Evolutionary conservation across 2,797 vertebrate species (phyloP).

Genomic region (Aselliscus stoliczkanus): DNA sequence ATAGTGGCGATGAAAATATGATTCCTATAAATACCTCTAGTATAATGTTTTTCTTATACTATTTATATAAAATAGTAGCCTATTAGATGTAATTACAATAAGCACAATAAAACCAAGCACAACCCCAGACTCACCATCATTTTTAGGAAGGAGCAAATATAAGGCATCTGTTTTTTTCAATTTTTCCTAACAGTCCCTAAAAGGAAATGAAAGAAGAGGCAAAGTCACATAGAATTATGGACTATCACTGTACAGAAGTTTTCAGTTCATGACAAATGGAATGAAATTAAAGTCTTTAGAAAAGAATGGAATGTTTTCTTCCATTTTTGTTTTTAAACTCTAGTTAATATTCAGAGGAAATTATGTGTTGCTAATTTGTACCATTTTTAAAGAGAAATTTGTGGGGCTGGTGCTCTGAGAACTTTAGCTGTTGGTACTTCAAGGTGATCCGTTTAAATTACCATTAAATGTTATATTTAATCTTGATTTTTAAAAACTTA

Average conservation of each 20-base stretch:
- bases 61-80: not conserved
- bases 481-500: not conserved
- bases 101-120: not conserved
- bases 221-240: not conserved
- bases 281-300: not conserved
- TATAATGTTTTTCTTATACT: slow-evolving; percentile 34
- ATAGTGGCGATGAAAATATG: not conserved
- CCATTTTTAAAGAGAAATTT: slow-evolving; percentile 3
- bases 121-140: not conserved
- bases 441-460: not conserved
- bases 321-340: not conserved
- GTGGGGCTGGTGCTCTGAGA: not conserved
- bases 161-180: not conserved
- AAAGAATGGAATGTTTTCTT: not conserved
- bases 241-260: not conserved
- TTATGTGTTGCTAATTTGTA: not conserved
- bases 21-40: not conserved
- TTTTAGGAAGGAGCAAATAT: not conserved
- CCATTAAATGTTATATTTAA: slow-evolving; percentile 11
- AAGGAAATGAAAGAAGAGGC: not conserved
- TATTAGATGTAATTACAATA: slow-evolving; percentile 8
- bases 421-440: slow-evolving; percentile 4
- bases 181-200: not conserved
- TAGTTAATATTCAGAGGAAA: not conserved
- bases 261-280: not conserved